A percentile compares a stretch with the other conserved stretches of the same genome.
phyloP scores from a whole-genome alignment of 1,140 invertebrate species.

The Polyergus mexicanus region DNA sequence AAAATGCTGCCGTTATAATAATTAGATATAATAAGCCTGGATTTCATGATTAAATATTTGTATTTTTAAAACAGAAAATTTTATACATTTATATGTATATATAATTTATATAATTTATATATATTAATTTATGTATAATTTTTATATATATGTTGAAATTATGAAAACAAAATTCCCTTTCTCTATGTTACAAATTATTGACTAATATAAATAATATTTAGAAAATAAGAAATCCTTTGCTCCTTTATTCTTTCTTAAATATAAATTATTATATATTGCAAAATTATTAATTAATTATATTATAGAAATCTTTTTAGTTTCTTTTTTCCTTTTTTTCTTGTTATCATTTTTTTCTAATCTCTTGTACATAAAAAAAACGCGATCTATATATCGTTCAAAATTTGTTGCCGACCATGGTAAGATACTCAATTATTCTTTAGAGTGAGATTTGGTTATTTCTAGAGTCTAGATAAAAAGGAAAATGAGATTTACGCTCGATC shows the following conservation, averaged over 20 bases:
- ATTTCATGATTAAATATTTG: slow-evolving; percentile 19
- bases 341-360: neutral
- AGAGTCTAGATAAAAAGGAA: neutral
- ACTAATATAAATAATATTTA: neutral
- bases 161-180: neutral
- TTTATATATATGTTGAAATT: neutral
- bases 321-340: neutral
- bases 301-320: neutral
- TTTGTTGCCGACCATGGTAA: neutral
- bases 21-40: slow-evolving; percentile 13
- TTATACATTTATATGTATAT: no score
- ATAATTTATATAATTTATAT: neutral
- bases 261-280: neutral
- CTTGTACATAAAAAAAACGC: neutral
- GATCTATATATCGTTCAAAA: slow-evolving; percentile 8
- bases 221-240: neutral
- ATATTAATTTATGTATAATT: neutral
- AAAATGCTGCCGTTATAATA: neutral
- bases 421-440: slow-evolving; percentile 23
- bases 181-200: neutral
- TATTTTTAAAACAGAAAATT: neutral
- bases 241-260: neutral
- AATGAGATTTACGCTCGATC: slow-evolving; percentile 70
- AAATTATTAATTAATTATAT: slow-evolving; percentile 15
- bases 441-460: slow-evolving; percentile 19